A percentile compares a stretch with the other conserved stretches of the same genome.
Evolutionary conservation across 37 sponge, comb jelly and placozoan genomes (phyloP).

Genomic region (Halisarca cf. caerulea): DNA sequence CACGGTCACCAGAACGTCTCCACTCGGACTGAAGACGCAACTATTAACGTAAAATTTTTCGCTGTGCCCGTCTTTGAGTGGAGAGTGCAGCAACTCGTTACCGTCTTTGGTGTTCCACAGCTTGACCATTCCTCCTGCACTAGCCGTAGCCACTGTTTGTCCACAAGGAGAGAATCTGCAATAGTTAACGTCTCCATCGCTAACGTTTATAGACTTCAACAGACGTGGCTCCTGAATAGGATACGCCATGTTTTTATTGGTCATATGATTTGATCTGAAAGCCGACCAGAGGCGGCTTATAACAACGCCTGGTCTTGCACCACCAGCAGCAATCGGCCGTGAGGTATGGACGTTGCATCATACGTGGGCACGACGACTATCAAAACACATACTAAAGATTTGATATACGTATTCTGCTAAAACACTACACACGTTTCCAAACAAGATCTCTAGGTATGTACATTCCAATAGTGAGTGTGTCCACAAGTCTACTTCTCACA

Average conservation of each 20-base stretch:
- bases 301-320: too few species aligned
- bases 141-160: conserved; percentile 37
- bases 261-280: not conserved
- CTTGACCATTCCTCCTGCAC: conserved; percentile 53
- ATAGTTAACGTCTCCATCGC: conserved; percentile 63
- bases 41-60: conserved; percentile 53
- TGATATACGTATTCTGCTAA: too few species aligned
- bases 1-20: conserved; percentile 60
- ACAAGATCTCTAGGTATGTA: not conserved
- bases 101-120: conserved; percentile 42
- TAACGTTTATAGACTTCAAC: not conserved
- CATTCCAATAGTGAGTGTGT: not conserved
- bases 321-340: too few species aligned
- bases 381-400: too few species aligned
- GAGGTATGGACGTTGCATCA: too few species aligned
- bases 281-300: too few species aligned
- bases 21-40: conserved; percentile 53
- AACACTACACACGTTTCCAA: too few species aligned
- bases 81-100: not conserved
- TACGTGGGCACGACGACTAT: too few species aligned
- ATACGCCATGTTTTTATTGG: not conserved
- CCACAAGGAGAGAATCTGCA: conserved; percentile 54
- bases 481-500: conserved; percentile 3
- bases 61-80: conserved; percentile 38
- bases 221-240: not conserved